Percentiles rank a stretch among this genome's conserved stretches.
These are phyloP conservation scores for Syrrhaptes paradoxus DNA, from an alignment of 2,113 vertebrate species.

Conservation along the genomic window DNA sequence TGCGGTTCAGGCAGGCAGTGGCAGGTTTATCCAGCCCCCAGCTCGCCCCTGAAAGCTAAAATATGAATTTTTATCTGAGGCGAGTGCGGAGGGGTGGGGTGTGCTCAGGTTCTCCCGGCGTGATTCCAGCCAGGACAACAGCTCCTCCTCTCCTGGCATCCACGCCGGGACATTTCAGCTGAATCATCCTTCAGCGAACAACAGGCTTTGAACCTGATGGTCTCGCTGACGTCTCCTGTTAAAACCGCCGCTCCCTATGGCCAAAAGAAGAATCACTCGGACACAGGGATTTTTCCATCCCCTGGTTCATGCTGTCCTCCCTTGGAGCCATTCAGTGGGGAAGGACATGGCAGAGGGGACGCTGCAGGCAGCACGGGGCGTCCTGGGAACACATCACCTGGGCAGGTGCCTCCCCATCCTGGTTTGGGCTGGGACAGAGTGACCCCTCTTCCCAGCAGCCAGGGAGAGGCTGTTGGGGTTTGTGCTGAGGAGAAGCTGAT, in stretches of 20 bases:
- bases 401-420: neutral
- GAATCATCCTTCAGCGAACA: neutral
- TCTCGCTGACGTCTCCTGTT: neutral
- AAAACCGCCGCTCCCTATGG: fast-evolving
- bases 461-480: too few species aligned
- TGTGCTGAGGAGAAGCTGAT: too few species aligned
- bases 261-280: neutral
- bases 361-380: neutral
- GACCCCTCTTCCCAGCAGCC: too few species aligned
- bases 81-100: neutral
- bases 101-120: neutral
- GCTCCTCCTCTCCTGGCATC: neutral
- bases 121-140: neutral
- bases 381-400: fast-evolving
- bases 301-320: neutral
- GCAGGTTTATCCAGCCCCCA: neutral
- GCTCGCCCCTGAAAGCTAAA: neutral
- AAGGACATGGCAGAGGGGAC: neutral
- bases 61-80: fast-evolving
- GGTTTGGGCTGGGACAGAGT: too few species aligned
- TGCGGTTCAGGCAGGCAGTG: fast-evolving
- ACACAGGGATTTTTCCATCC: fast-evolving
- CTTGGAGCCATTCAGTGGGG: neutral
- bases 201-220: neutral
- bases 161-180: neutral